Evolutionary conservation across 2,113 vertebrate genomes (phyloP), one percentile per base, ranked within the genome.

Genomic region (Spheniscus mendiculus): DNA sequence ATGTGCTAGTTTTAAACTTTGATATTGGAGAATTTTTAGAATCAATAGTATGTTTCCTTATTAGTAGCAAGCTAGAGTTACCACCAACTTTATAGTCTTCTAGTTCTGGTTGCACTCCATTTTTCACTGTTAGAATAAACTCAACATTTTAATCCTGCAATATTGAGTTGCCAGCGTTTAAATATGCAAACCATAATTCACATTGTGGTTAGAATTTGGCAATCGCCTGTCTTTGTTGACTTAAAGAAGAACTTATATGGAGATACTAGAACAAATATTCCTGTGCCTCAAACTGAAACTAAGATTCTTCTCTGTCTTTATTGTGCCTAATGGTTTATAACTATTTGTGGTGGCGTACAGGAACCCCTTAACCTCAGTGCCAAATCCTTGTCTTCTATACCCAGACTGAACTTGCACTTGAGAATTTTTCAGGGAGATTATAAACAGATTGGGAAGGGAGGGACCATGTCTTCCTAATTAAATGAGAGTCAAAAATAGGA

Each of bases 221-320:
- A 96, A 78, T 26, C 36, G n/a, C 72, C 47, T 87, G 29, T 59
- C 73, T 80, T 97, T 82, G 59, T 89, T 96, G 95, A 91, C 94
- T 96, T 94, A 53, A 89, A 94, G 72, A 77, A 79, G 80, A 65
- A 94, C 96, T 85, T 97, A 95, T 88, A 94, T 95, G 95, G 97
- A 76, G 63, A 94, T 80, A 66, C 4, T 85, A 42, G 81, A 89
- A 80, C 66, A 87, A 91, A 89, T 87, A 94, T 53, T 77, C 36
- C 47, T 56, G 11, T 82, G 59, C 49, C 49, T 89, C 65, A 63
- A n/a, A 84, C 53, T 69, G 87, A 94, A 96, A 83, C 62, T 21
- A 9, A 29, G 17, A 76, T 27, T 67, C 8, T 52, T 67, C 45
- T 78, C 23, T 82, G 19, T 69, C 84, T 83, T 85, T 83, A 9